Percentiles rank a stretch among this genome's conserved stretches.
These are phyloP conservation scores for Ophthalmolycus amberensis DNA, from an alignment of 2,113 vertebrate genomes.

Conservation along the genomic window DNA sequence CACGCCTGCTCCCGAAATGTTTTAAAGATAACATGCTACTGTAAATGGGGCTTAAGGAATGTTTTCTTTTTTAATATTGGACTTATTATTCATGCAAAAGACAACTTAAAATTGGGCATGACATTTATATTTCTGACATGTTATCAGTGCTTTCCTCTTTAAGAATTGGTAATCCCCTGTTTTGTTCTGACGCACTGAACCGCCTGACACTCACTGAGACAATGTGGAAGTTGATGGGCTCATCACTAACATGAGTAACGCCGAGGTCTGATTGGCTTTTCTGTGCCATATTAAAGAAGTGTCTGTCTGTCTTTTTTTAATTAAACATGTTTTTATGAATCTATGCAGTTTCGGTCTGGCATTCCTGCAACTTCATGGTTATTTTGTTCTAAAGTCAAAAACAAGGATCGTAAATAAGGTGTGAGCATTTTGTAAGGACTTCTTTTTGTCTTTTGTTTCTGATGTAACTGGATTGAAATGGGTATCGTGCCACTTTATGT, in stretches of 20 bases:
- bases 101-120: slow-evolving; percentile 59
- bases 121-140: slow-evolving; percentile 29
- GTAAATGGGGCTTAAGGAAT: slow-evolving; percentile 51
- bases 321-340: slow-evolving; percentile 63
- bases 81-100: slow-evolving; percentile 36
- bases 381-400: slow-evolving; percentile 66
- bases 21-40: slow-evolving; percentile 41
- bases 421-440: slow-evolving; percentile 77
- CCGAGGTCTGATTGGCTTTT: slow-evolving; percentile 58
- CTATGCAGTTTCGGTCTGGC: slow-evolving; percentile 81
- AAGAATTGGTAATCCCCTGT: slow-evolving; percentile 49
- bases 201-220: slow-evolving; percentile 43
- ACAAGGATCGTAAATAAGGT: slow-evolving; percentile 50
- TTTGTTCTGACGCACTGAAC: slow-evolving; percentile 49
- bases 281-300: slow-evolving; percentile 63
- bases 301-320: slow-evolving; percentile 47
- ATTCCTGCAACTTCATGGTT: slow-evolving; percentile 72
- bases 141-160: slow-evolving; percentile 50
- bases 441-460: slow-evolving; percentile 61
- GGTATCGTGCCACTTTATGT: slow-evolving; percentile 81
- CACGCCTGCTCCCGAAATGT: slow-evolving; percentile 56
- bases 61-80: slow-evolving; percentile 43
- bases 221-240: slow-evolving; percentile 57
- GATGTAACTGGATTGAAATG: slow-evolving; percentile 75
- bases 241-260: slow-evolving; percentile 64